Conservation (phyloP, 2,797 vertebrate genomes). For the Prunella strophiata region DNA sequence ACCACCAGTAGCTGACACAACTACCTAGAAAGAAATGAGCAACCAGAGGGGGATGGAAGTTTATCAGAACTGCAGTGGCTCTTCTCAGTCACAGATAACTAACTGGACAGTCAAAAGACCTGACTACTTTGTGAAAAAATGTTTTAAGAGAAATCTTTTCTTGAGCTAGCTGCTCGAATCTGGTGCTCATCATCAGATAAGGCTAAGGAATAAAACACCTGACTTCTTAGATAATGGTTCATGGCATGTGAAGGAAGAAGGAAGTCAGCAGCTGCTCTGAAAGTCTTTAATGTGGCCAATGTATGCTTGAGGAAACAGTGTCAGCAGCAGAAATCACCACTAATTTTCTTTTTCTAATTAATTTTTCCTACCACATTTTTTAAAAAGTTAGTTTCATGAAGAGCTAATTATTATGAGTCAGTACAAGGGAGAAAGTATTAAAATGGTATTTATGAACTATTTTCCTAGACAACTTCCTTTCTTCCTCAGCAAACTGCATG, state of each 20-base stretch:
- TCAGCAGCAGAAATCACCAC: background rate
- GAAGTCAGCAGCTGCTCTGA: background rate
- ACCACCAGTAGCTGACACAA: background rate
- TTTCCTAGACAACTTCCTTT: background rate
- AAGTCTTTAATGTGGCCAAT: background rate
- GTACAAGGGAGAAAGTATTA: background rate
- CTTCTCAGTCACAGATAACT: background rate
- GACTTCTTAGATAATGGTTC: background rate
- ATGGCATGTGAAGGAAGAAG: background rate
- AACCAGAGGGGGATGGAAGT: background rate
- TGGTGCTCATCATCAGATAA: background rate
- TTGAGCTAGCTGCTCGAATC: background rate
- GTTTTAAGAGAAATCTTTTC: background rate
- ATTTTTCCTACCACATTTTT: background rate
- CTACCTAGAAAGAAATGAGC: background rate
- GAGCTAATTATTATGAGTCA: background rate
- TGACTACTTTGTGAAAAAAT: background rate
- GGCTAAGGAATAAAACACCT: background rate
- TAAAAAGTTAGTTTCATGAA: background rate
- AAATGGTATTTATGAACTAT: background rate
- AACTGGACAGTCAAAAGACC: background rate
- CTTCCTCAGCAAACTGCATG: background rate
- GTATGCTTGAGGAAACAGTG: background rate
- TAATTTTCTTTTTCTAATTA: background rate
- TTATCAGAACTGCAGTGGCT: background rate